These are phyloP conservation scores for Smittia sp. DNA, from an alignment of 2,888 invertebrate genomes.

Conservation along the genomic window DNA sequence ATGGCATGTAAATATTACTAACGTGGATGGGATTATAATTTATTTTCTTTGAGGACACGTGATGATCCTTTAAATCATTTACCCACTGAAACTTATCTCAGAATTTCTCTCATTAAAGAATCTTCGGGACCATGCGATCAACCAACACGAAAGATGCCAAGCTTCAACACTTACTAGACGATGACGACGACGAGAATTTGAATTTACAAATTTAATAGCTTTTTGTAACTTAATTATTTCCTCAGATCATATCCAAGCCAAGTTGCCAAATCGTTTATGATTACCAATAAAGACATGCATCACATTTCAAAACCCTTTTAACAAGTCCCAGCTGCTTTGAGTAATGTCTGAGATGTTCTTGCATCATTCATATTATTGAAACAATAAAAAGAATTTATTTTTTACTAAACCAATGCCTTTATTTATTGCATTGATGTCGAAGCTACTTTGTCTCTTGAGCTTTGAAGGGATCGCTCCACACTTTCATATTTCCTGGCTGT, in stretches of 20 bases:
- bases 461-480: slow-evolving; percentile 57
- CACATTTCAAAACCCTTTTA: not conserved
- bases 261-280: not conserved
- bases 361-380: no score
- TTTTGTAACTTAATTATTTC: not conserved
- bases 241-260: not conserved
- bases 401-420: not conserved
- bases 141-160: slow-evolving; percentile 1
- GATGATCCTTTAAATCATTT: not conserved
- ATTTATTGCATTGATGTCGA: no score
- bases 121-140: not conserved
- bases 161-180: slow-evolving; percentile 26
- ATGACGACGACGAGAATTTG: slow-evolving; percentile 28
- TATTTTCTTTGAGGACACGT: not conserved
- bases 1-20: slow-evolving; percentile 38
- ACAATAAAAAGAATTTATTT: not conserved
- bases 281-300: slow-evolving; percentile 19
- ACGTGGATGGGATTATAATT: not conserved
- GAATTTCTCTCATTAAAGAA: not conserved
- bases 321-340: no score
- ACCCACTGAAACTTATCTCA: not conserved
- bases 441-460: not conserved
- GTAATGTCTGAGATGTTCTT: no score
- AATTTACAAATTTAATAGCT: slow-evolving; percentile 23
- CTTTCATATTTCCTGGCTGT: slow-evolving; percentile 53